phyloP scores from a whole-genome alignment of 2,888 invertebrate genomes.

The Cybosia mesomella region DNA sequence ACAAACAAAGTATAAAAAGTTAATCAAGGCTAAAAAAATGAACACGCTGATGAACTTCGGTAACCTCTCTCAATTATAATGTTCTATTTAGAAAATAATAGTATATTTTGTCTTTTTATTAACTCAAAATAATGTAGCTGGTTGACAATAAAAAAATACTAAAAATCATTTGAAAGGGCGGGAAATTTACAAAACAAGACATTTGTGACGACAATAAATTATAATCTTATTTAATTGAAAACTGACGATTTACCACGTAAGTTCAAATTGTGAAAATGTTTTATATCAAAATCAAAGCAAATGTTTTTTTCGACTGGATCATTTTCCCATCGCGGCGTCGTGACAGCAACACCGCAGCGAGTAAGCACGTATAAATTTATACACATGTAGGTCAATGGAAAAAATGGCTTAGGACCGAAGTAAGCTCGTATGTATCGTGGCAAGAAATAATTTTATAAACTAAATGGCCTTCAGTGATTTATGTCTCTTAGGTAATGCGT shows the following conservation, averaged over 20 bases:
- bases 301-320: slow-evolving; percentile 40
- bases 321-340: slow-evolving; percentile 31
- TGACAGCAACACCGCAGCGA: slow-evolving; percentile 80
- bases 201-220: slow-evolving; percentile 26
- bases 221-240: slow-evolving; percentile 37
- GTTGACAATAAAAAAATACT: slow-evolving; percentile 36
- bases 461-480: slow-evolving; percentile 88
- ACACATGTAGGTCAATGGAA: slow-evolving; percentile 87
- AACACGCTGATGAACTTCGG: not conserved
- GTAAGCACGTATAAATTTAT: slow-evolving; percentile 80
- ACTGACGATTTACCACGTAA: slow-evolving; percentile 51
- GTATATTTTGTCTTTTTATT: not conserved
- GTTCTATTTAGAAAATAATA: not conserved
- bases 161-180: slow-evolving; percentile 60
- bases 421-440: slow-evolving; percentile 84
- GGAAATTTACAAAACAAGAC: slow-evolving; percentile 61
- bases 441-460: slow-evolving; percentile 84
- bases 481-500: slow-evolving; percentile 85
- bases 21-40: not conserved
- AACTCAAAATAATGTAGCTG: not conserved
- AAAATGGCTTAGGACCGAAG: slow-evolving; percentile 85
- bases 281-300: slow-evolving; percentile 21
- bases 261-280: slow-evolving; percentile 36
- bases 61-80: not conserved
- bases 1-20: not conserved